Conservation (phyloP, 2,888 invertebrate species). For the Amphipyra berbera region DNA sequence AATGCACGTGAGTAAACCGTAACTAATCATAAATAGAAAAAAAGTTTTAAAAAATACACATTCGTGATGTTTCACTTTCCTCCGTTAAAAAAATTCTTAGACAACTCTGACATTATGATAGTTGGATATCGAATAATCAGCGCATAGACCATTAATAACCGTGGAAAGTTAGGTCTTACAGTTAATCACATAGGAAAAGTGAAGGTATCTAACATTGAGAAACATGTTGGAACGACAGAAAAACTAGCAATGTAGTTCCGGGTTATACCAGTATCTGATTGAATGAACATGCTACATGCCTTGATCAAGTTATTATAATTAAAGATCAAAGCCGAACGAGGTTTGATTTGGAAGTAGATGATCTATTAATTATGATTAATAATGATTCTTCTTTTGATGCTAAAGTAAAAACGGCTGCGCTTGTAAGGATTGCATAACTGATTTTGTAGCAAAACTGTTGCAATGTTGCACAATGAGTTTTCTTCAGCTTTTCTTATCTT, state of each 20-base stretch:
- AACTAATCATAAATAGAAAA: too few species aligned
- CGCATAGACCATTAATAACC: conserved; percentile 38
- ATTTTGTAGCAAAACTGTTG: not conserved
- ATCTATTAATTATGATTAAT: conserved; percentile 26
- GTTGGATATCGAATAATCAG: conserved; percentile 21
- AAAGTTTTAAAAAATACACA: too few species aligned
- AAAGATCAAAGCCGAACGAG: conserved; percentile 8
- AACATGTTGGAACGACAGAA: conserved; percentile 53
- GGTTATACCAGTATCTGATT: conserved; percentile 18
- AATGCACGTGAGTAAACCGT: too few species aligned
- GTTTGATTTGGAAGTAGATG: conserved; percentile 8
- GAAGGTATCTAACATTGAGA: conserved; percentile 53
- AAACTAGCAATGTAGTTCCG: conserved; percentile 50
- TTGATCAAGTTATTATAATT: conserved; percentile 6
- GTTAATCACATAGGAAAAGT: conserved; percentile 49
- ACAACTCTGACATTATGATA: not conserved
- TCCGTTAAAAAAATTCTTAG: too few species aligned
- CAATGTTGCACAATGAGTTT: not conserved
- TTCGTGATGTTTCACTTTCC: too few species aligned
- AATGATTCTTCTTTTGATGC: conserved; percentile 5
- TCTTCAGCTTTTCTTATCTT: too few species aligned
- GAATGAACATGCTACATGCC: conserved; percentile 14
- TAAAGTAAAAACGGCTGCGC: too few species aligned
- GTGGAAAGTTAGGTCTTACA: conserved; percentile 46
- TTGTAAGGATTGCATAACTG: too few species aligned